phyloP scores from a whole-genome alignment of 30 jellyfish, hydroid and myxozoan genomes.

The Aurelia coerulea region DNA sequence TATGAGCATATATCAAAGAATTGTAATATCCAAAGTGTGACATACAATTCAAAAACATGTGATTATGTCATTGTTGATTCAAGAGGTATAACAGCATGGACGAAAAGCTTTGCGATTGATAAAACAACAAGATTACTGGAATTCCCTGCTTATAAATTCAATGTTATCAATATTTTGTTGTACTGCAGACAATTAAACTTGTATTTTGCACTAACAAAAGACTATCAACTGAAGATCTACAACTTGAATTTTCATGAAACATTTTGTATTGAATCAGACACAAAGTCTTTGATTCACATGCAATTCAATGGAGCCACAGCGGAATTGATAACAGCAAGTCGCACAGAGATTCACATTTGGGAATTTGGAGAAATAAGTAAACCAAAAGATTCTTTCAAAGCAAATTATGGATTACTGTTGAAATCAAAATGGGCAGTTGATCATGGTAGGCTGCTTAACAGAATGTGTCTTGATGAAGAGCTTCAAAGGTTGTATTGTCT shows the following conservation, averaged over 20 bases:
- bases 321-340: conserved; percentile 78
- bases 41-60: conserved; percentile 77
- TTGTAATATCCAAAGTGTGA: conserved; percentile 73
- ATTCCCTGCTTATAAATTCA: conserved; percentile 71
- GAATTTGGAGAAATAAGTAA: conserved; percentile 53
- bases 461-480: conserved; percentile 62
- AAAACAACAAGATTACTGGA: conserved; percentile 59
- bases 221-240: conserved; percentile 60
- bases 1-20: conserved; percentile 69
- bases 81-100: conserved; percentile 84
- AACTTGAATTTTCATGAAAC: conserved; percentile 81
- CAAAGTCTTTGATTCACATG: conserved; percentile 59
- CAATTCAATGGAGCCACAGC: conserved; percentile 35
- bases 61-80: conserved; percentile 84
- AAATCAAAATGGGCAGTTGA: conserved; percentile 42
- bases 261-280: conserved; percentile 74
- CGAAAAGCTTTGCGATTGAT: conserved; percentile 38
- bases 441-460: conserved; percentile 43
- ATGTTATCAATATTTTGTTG: conserved; percentile 55
- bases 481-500: conserved; percentile 70
- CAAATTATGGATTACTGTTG: conserved; percentile 49
- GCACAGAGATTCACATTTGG: conserved; percentile 68
- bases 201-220: conserved; percentile 85
- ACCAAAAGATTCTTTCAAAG: conserved; percentile 15
- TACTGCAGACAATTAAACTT: conserved; percentile 67